A percentile compares a stretch with the other conserved stretches of the same genome.
Conservation (phyloP, 2,113 vertebrate genomes). For the Barbus barbus region DNA sequence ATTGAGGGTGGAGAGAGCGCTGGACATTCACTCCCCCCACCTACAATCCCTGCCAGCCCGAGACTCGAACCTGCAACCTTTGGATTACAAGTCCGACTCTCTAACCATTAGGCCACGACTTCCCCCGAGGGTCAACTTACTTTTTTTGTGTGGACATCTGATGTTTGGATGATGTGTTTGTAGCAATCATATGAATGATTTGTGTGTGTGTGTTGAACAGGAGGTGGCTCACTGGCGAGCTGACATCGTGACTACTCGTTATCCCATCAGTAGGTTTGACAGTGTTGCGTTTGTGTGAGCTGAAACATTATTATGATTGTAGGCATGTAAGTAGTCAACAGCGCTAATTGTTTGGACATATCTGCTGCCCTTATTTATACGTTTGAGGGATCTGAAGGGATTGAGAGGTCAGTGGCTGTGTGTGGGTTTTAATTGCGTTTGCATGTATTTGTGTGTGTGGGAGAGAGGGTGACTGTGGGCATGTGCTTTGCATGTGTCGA, state of each 20-base stretch:
- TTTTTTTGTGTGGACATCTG: background rate
- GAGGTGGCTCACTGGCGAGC: conserved; percentile 25
- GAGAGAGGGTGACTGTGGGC: conserved; percentile 29
- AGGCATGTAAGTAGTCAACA: conserved; percentile 26
- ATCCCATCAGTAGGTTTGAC: conserved; percentile 49
- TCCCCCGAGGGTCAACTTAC: background rate
- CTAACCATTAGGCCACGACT: no score
- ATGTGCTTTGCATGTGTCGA: conserved; percentile 42
- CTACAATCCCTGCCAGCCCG: no score
- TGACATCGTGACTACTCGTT: conserved; percentile 55
- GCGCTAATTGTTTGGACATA: conserved; percentile 21
- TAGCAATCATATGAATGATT: background rate
- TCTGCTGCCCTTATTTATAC: conserved; percentile 17
- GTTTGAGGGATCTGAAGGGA: conserved; percentile 16
- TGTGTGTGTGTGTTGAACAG: background rate
- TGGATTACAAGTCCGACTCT: no score
- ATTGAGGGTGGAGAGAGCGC: no score
- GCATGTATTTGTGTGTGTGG: conserved; percentile 45
- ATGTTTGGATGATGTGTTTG: background rate
- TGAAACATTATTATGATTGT: conserved; percentile 45
- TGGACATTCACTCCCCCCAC: no score
- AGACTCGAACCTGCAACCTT: no score
- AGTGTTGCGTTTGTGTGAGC: conserved; percentile 45
- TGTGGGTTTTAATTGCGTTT: conserved; percentile 37
- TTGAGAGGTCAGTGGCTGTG: conserved; percentile 26